These are phyloP conservation scores for Nematolebias whitei DNA, from an alignment of 2,113 vertebrate species.

Conservation along the genomic window DNA sequence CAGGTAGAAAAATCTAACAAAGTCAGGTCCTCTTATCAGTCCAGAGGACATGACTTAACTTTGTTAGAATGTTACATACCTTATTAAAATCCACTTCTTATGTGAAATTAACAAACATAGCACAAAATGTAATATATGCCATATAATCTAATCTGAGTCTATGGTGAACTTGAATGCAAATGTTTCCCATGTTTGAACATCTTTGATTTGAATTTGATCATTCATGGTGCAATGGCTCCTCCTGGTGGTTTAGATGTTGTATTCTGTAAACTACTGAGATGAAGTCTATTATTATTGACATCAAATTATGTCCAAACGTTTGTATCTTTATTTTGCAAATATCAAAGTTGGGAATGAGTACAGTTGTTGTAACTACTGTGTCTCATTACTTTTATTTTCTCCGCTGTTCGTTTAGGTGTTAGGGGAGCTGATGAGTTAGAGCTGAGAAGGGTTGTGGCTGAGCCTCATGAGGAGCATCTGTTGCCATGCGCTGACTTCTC, in stretches of 20 bases:
- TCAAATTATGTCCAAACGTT: too few relatives aligned
- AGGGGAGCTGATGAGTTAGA: constrained; percentile 77
- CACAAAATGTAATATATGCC: too few relatives aligned
- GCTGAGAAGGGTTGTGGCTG: constrained; percentile 80
- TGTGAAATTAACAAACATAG: too few relatives aligned
- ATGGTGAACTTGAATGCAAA: not conserved
- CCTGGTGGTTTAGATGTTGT: constrained; percentile 13
- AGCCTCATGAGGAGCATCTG: constrained; percentile 83
- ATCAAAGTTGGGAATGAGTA: not conserved
- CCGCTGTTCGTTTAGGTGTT: constrained; percentile 73
- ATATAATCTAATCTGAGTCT: not conserved
- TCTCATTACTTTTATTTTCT: not conserved
- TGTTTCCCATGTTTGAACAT: not conserved
- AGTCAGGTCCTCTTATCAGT: too few relatives aligned
- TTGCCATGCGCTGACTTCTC: constrained; percentile 76
- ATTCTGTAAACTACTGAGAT: not conserved
- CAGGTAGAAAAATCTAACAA: too few relatives aligned
- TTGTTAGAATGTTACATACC: too few relatives aligned
- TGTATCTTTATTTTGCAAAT: not conserved
- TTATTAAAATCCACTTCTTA: too few relatives aligned
- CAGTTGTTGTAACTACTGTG: not conserved
- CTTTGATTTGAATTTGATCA: not conserved
- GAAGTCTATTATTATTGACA: not conserved
- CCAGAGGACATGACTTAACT: too few relatives aligned
- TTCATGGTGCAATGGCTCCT: constrained; percentile 32